These are phyloP conservation scores for Harpalus rubripes DNA, from an alignment of 2,888 invertebrate species.

Conservation along the genomic window DNA sequence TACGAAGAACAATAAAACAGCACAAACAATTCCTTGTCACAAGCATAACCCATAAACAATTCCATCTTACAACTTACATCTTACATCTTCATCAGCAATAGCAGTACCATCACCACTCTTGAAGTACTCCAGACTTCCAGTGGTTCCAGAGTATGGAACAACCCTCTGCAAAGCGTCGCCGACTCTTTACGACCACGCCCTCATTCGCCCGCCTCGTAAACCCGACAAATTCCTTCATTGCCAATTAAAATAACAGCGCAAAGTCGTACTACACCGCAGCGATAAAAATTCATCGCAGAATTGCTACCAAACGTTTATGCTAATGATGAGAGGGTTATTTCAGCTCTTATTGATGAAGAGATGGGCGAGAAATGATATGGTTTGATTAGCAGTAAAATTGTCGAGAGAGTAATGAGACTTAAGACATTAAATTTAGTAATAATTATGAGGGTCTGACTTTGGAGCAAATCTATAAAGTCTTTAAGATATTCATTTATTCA, in stretches of 20 bases:
- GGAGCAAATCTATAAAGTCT: too few species aligned
- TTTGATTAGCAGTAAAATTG: neutral
- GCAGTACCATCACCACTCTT: constrained; percentile 10
- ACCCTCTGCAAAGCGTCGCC: constrained; percentile 2
- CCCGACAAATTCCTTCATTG: constrained; percentile 60
- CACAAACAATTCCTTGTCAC: too few species aligned
- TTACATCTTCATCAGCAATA: constrained; percentile 40
- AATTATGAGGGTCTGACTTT: too few species aligned
- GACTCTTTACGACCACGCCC: constrained; percentile 52
- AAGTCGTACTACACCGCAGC: constrained; percentile 60
- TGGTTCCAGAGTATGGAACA: neutral
- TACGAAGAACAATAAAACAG: too few species aligned
- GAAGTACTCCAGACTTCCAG: constrained; percentile 28
- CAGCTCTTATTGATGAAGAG: neutral
- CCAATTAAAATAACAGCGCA: constrained; percentile 64
- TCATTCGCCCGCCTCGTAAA: constrained; percentile 52
- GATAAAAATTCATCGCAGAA: constrained; percentile 58
- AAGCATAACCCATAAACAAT: constrained; percentile 2
- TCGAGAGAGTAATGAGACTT: neutral
- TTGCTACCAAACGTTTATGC: constrained; percentile 55
- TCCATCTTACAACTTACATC: constrained; percentile 15
- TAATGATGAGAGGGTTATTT: constrained; percentile 52
- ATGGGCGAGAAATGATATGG: neutral
- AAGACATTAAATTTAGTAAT: too few species aligned
- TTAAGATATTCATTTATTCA: too few species aligned